Base-by-base conservation (phyloP, 2,113 vertebrate species). In the Holacanthus passer region DNA sequence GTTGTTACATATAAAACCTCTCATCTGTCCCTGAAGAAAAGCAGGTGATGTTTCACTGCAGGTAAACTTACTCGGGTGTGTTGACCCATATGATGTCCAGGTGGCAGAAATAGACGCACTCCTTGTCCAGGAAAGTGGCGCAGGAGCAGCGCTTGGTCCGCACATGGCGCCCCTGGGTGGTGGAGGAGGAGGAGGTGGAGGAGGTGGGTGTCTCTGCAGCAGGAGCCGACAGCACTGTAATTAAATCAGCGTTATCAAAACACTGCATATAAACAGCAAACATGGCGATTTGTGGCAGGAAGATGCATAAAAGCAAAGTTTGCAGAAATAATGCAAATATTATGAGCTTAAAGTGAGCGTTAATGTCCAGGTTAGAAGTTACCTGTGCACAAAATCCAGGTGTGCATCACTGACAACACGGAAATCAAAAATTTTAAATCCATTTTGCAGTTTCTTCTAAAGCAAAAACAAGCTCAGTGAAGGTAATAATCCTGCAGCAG, bases 1-100 rank as follows among this genome's bases (percentile, higher is more conserved):
- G n/a, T n/a, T n/a, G n/a, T n/a, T n/a, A n/a, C n/a, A n/a, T n/a
- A n/a, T n/a, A n/a, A n/a, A n/a, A n/a, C n/a, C n/a, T n/a, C n/a
- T n/a, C n/a, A n/a, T n/a, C n/a, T n/a, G n/a, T n/a, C n/a, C n/a
- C 35, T 32, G 45, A 24, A 69, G 12, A 41, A 13, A n/a, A n/a
- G n/a, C n/a, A n/a, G n/a, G n/a, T n/a, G n/a, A n/a, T n/a, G n/a
- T n/a, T n/a, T n/a, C n/a, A n/a, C n/a, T n/a, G n/a, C n/a, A n/a
- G n/a, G n/a, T n/a, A n/a, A 39, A 95, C 96, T 96, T 88, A 99
- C 98, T 98, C 97, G 16, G 98, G 98, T 48, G 98, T 99, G 96
- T 99, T 99, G 95, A 99, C 96, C 98, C 98, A 99, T 73, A 99
- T 99, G 92, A 99, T 99, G 93, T 99, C 98, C 82, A 99, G 95